A percentile compares a stretch with the other conserved stretches of the same genome.
Conservation (phyloP, 2,888 invertebrate genomes). For the Litoditis marina region DNA sequence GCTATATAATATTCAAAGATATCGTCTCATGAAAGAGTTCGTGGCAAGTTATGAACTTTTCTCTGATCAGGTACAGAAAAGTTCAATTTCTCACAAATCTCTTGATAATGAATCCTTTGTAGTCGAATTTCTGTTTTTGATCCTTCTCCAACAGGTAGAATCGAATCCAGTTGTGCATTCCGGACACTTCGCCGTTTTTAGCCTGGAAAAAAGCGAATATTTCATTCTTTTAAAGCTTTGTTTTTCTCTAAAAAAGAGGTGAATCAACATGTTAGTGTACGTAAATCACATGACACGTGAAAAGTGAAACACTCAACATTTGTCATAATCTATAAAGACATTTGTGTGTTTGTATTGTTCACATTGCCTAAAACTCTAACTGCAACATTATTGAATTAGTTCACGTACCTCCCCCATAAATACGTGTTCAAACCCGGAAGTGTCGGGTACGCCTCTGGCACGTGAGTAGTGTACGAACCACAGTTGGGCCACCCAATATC, state of each 20-base stretch:
- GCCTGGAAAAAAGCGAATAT: conserved; percentile 28
- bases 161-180: conserved; percentile 85
- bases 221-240: not conserved
- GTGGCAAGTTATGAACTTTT: no score
- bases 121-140: conserved; percentile 66
- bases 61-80: not conserved
- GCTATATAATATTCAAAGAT: no score
- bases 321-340: no score
- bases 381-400: no score
- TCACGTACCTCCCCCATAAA: conserved; percentile 77
- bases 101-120: conserved; percentile 58
- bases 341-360: no score
- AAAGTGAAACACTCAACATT: no score
- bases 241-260: no score
- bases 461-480: conserved; percentile 76
- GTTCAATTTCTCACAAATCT: conserved; percentile 47
- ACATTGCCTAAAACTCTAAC: no score
- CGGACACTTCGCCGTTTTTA: conserved; percentile 74
- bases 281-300: no score
- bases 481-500: conserved; percentile 56
- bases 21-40: no score
- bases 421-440: conserved; percentile 87
- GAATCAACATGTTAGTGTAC: no score
- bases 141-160: conserved; percentile 70
- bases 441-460: conserved; percentile 73